Base-by-base conservation (phyloP, 2,888 invertebrate species). In the Brachylomia viminalis region DNA sequence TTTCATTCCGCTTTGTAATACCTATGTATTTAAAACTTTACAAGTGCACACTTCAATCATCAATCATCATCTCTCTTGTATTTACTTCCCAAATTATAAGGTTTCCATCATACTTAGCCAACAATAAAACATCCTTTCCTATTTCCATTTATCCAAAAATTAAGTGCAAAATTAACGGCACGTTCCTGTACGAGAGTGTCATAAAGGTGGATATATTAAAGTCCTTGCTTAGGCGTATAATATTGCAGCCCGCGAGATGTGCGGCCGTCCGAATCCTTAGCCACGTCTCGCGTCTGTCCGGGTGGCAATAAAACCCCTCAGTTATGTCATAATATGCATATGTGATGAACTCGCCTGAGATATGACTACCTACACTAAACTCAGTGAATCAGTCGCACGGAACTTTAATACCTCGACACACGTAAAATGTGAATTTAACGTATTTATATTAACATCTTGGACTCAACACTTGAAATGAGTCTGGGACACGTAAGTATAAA, bases 311-410 rank as follows among this genome's bases (percentile, higher is more conserved):
- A 95, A 95, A 94, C 90, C 89, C 89, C 91, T 92, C 92, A 91
- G 92, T 95, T 94, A 93, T 94, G 92, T 92, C 93, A 94, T 95
- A 94, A 95, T 95, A 94, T 94, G 94, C 95, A 95, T 95, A 93
- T 94, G 93, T 93, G 94, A 94, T 94, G 93, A 92, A 93, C 92
- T 91, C 88, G 84, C 87, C 79, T 70, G 87, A 85, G 80, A 92
- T 92, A 92, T 92, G 88, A 91, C 91, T 90, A 90, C 88, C 91
- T 90, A 90, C 88, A 90, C 90, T 92, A 90, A 93, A 93, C 90
- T 93, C 92, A 86, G 86, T 85, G 92, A 92, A 93, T 92, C 90
- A 91, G 90, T 90, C 89, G 83, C 87, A 89, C 88, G 85, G 81
- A 82, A 89, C 86, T 86, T 89, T 88, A 87, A 86, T 85, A 85